phyloP scores from a whole-genome alignment of 2,113 vertebrate genomes.

The Chelonoidis abingdonii region DNA sequence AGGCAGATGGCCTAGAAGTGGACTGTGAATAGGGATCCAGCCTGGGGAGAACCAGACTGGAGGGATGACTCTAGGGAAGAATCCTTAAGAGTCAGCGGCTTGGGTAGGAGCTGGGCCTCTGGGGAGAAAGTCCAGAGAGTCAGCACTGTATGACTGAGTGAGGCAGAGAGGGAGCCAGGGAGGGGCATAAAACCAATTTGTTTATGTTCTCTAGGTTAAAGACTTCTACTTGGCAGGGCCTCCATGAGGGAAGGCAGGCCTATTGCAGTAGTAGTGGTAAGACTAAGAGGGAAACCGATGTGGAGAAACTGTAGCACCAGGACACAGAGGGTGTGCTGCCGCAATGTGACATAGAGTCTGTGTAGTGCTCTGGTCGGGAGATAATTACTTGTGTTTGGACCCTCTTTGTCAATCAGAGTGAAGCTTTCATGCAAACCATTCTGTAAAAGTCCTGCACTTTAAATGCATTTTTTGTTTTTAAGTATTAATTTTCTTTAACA shows the following conservation, averaged over 20 bases:
- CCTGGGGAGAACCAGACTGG: neutral
- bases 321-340: neutral
- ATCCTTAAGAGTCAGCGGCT: neutral
- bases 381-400: neutral
- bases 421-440: neutral
- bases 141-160: neutral
- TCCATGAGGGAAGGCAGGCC: too few species aligned
- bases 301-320: neutral
- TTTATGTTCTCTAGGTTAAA: neutral
- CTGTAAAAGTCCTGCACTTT: neutral
- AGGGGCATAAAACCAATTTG: neutral
- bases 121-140: neutral
- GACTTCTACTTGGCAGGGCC: neutral
- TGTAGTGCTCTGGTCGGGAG: neutral
- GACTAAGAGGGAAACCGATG: neutral
- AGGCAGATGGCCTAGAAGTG: neutral
- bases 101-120: neutral
- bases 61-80: neutral
- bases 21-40: neutral
- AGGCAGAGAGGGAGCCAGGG: neutral
- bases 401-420: neutral
- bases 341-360: neutral
- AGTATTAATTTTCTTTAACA: neutral
- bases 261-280: neutral
- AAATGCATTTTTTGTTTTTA: neutral